Evolutionary conservation across 2,113 vertebrate species (phyloP), one percentile per base, ranked within the genome.

Genomic region (Vireo altiloquus): DNA sequence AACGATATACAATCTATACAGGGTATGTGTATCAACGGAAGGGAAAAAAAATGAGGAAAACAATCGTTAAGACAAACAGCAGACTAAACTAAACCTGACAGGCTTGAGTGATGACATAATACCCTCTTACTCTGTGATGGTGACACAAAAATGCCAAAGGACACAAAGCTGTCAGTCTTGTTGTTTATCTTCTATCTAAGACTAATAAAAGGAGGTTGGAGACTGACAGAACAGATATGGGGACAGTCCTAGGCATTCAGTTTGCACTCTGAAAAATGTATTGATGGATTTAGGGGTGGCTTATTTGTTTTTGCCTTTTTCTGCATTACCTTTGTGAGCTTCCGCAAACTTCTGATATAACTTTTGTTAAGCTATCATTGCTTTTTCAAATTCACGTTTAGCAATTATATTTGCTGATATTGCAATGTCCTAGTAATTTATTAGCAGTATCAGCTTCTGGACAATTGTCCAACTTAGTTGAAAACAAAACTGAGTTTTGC

Each of bases 131-230:
- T 96, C 95, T 96, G 89, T 94, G 96, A 89, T 70, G 88, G 89
- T 96, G 96, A 97, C 97, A 98, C 71, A 97, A 96, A 96, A 98
- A 97, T 93, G 71, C 95, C 96, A 97, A 97, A 97, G 98, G 97
- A 97, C 97, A 98, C 94, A 90, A 94, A 97, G 71, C 97, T 97
- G 97, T 97, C 98, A 97, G 75, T 98, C 96, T 97, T 93, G 35
- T 96, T 98, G 97, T 97, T 98, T 98, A 97, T 97, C 94, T 98
- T 97, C 93, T 87, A 87, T 94, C 93, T 96, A 92, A 95, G 95
- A 96, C 96, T 97, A 98, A 98, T 97, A 97, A 97, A 97, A 95
- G 85, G 52, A 96, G 74, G 94, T 93, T 80, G 52, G 78, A 97
- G 97, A 98, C 83, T 94, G 98, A 97, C 84, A 87, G 95, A 80